Evolutionary conservation across 1,140 invertebrate genomes (phyloP).

Genomic region (Mactra quadrangularis): DNA sequence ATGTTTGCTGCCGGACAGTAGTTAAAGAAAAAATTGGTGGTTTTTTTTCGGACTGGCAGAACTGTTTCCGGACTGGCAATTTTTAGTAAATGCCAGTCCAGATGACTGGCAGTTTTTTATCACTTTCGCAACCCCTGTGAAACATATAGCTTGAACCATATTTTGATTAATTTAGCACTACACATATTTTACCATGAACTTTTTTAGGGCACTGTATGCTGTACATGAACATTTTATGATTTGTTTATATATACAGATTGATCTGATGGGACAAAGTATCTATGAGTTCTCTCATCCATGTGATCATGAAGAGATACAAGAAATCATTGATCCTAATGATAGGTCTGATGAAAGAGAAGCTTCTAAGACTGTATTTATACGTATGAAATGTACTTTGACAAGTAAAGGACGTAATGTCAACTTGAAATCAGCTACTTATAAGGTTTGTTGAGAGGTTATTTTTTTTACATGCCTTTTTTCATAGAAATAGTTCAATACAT

Average conservation of each 20-base stretch:
- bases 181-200: neutral
- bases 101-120: too few relatives aligned
- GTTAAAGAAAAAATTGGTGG: too few relatives aligned
- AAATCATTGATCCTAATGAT: conserved; percentile 86
- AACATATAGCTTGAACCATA: too few relatives aligned
- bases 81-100: too few relatives aligned
- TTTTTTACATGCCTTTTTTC: too few relatives aligned
- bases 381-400: conserved; percentile 96
- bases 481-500: too few relatives aligned
- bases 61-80: too few relatives aligned
- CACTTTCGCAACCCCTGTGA: too few relatives aligned
- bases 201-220: neutral
- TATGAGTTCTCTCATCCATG: conserved; percentile 88
- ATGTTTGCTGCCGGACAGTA: too few relatives aligned
- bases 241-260: conserved; percentile 70
- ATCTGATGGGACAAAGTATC: conserved; percentile 79
- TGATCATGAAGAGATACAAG: conserved; percentile 95
- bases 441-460: conserved; percentile 88
- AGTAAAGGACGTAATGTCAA: conserved; percentile 95
- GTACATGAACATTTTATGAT: neutral
- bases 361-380: conserved; percentile 87
- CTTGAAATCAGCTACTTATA: conserved; percentile 95
- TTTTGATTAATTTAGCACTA: too few relatives aligned
- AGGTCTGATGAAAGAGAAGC: conserved; percentile 82
- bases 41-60: too few relatives aligned